Evolutionary conservation across 1,140 invertebrate genomes (phyloP), one percentile per base, ranked within the genome.

Genomic region (Catajapyx aquilonaris): DNA sequence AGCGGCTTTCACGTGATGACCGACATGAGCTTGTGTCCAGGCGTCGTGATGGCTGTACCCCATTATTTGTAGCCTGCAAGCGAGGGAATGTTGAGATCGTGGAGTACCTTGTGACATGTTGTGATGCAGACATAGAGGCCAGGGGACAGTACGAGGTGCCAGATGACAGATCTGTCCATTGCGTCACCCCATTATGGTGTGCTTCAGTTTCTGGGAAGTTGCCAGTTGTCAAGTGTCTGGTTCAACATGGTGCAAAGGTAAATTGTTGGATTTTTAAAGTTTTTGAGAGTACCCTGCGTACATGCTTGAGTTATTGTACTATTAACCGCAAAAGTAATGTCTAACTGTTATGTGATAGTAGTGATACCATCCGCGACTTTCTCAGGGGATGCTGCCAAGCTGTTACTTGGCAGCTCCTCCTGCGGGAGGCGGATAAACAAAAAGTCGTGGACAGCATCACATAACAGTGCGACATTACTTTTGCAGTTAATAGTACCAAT

Each of bases 101-200:
- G 3, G 80, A 90, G 50, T 91, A 87, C 59, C 59, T 94, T 4
- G 69, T 91, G 33, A 70, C 67, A 33, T 67, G 71, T 17, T 91
- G 86, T 53, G 62, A 68, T 46, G 81, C 81, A 4, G 73, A 87
- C 48, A 68, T 88, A 5, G 85, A 91, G 55, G 80, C 85, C 52
- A 64, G 72, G 38, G 84, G 86, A 16, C 49, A 58, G 3, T 68
- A 65, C 44, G 57, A 61, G 46, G 60, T 62, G 11, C 48, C 51
- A 2, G 60, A 64, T 40, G 58, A 46, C 57, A 57, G 68, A 44
- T 73, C 77, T 21, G 69, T 76, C 17, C 81, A 88, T 58, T 68
- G 65, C 48, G 84, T 87, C 0, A 85, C 85, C 1, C 84, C 85
- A 10, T 56, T 93, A n/a, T 91, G 83, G 86, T 87, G 81, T 60